phyloP scores from a whole-genome alignment of 2,113 vertebrate genomes.

The Otolemur garnettii region DNA sequence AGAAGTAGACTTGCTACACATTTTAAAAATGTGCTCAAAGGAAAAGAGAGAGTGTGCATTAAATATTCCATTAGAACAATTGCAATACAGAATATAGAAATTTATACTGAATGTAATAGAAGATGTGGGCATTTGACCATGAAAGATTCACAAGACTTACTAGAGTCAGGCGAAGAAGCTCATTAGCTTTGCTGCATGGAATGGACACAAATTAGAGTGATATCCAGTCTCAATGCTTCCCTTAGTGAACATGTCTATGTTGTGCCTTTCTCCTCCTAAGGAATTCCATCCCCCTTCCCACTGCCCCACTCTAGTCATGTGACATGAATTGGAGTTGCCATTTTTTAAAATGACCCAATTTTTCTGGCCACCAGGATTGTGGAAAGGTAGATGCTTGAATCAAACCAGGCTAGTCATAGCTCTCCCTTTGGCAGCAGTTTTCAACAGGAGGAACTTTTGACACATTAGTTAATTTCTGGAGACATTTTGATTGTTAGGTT shows the following conservation, averaged over 20 bases:
- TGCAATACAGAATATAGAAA: conserved; percentile 16
- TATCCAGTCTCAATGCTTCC: background rate
- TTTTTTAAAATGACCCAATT: background rate
- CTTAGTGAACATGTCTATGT: background rate
- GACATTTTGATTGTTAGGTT: background rate
- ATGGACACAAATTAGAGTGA: background rate
- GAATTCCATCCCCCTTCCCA: background rate
- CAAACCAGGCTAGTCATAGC: background rate
- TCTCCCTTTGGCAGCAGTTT: background rate
- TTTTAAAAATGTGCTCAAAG: background rate
- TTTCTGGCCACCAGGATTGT: background rate
- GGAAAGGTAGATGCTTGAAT: background rate
- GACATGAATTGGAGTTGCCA: background rate
- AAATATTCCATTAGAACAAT: background rate
- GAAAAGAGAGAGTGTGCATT: background rate
- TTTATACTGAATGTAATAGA: background rate
- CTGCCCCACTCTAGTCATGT: background rate
- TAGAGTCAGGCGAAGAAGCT: background rate
- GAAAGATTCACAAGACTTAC: conserved; percentile 19
- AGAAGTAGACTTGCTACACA: background rate
- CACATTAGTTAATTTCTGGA: background rate
- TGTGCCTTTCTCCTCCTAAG: background rate
- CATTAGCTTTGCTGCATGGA: background rate
- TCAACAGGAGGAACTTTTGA: background rate
- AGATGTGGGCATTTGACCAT: background rate